Conservation (phyloP, 2,888 invertebrate genomes). For the Netelia melanura region DNA sequence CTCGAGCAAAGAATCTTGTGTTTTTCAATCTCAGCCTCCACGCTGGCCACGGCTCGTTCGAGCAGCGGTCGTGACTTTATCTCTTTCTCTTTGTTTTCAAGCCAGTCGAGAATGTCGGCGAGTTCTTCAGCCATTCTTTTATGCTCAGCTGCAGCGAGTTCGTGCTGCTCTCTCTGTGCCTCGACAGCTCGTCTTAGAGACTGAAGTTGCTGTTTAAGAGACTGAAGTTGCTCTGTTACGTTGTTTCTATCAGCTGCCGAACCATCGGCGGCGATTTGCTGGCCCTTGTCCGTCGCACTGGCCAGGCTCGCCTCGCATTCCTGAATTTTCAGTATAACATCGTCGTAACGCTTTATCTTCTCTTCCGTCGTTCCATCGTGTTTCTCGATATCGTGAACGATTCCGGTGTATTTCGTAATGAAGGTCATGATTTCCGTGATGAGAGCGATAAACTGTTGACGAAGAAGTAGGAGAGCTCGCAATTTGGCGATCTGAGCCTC, state of each 20-base stretch:
- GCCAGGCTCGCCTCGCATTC: conserved; percentile 95
- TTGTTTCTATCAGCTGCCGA: conserved; percentile 94
- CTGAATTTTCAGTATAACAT: conserved; percentile 94
- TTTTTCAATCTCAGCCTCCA: conserved; percentile 92
- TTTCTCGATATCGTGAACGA: conserved; percentile 94
- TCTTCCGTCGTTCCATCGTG: conserved; percentile 93
- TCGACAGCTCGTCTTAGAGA: conserved; percentile 93
- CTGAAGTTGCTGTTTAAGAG: conserved; percentile 93
- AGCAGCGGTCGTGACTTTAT: conserved; percentile 94
- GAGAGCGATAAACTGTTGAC: conserved; percentile 95
- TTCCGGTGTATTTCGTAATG: conserved; percentile 93
- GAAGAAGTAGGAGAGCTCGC: conserved; percentile 91
- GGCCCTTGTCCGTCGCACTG: conserved; percentile 95
- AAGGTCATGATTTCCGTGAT: conserved; percentile 95
- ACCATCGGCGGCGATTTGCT: conserved; percentile 96
- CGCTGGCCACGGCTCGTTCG: conserved; percentile 91
- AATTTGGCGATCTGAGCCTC: conserved; percentile 94
- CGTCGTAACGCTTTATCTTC: conserved; percentile 94
- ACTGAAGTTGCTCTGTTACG: conserved; percentile 94
- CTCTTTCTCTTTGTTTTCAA: conserved; percentile 92
- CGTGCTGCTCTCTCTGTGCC: conserved; percentile 94
- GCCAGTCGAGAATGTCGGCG: conserved; percentile 93
- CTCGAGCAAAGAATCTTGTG: conserved; percentile 90
- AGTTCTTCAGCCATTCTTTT: conserved; percentile 93
- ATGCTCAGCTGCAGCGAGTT: conserved; percentile 94